A percentile compares a stretch with the other conserved stretches of the same genome.
Conservation (phyloP, 2,113 vertebrate species). For the Hymenochirus boettgeri region DNA sequence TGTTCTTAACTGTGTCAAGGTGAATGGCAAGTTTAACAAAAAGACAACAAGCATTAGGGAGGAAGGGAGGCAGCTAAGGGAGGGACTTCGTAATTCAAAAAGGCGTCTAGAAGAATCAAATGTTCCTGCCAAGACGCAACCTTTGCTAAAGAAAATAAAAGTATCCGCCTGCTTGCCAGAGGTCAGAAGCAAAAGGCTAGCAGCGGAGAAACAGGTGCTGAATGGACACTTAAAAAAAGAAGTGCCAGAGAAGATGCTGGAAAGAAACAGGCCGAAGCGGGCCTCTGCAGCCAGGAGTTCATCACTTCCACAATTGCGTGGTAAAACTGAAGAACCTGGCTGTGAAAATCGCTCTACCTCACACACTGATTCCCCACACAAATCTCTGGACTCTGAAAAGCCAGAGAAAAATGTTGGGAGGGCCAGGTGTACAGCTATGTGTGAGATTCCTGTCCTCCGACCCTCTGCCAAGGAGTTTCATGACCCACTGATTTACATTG, state of each 20-base stretch:
- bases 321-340: slow-evolving; percentile 77
- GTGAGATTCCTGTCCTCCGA: slow-evolving; percentile 82
- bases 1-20: slow-evolving; percentile 70
- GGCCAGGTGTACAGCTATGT: slow-evolving; percentile 76
- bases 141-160: slow-evolving; percentile 72
- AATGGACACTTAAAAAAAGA: slow-evolving; percentile 78
- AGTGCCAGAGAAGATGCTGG: slow-evolving; percentile 65
- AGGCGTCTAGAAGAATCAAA: slow-evolving; percentile 82
- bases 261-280: slow-evolving; percentile 80
- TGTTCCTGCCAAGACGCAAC: slow-evolving; percentile 64
- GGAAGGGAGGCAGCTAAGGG: slow-evolving; percentile 77
- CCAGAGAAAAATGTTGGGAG: slow-evolving; percentile 69
- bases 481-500: slow-evolving; percentile 92
- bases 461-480: slow-evolving; percentile 90
- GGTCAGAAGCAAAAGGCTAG: slow-evolving; percentile 75
- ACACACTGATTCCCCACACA: slow-evolving; percentile 83
- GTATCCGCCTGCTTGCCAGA: slow-evolving; percentile 63
- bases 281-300: slow-evolving; percentile 83
- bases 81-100: slow-evolving; percentile 94
- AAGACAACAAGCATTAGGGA: slow-evolving; percentile 80
- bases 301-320: slow-evolving; percentile 85
- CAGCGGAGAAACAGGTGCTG: slow-evolving; percentile 62
- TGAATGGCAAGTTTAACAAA: slow-evolving; percentile 88
- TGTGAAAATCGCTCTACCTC: slow-evolving; percentile 90
- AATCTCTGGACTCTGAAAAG: slow-evolving; percentile 73